Conservation (phyloP, 30 jellyfish, hydroid and myxozoan species). For the Cassiopea andromeda region DNA sequence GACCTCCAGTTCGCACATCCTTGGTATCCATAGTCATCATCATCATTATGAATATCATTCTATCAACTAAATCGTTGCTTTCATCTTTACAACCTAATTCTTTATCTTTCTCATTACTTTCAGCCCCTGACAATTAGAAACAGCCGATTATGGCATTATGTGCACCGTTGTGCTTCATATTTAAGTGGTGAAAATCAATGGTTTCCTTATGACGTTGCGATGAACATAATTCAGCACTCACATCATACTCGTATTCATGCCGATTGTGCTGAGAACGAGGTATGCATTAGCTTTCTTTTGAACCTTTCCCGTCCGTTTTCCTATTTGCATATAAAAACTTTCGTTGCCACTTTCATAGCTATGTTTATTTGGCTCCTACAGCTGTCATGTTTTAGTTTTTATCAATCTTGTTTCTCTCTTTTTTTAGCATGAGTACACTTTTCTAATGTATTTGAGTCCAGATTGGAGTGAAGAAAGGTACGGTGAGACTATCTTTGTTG, state of each 20-base stretch:
- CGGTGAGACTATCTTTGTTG: constrained; percentile 81
- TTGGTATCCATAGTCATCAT: not conserved
- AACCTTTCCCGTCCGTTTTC: too few relatives aligned
- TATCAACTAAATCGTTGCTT: too few relatives aligned
- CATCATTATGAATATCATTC: too few relatives aligned
- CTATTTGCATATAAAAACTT: too few relatives aligned
- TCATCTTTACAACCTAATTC: not conserved
- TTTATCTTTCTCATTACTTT: not conserved
- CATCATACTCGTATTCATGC: constrained; percentile 82
- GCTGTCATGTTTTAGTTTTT: not conserved
- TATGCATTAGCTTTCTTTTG: not conserved
- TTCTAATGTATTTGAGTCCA: constrained; percentile 81
- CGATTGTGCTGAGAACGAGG: constrained; percentile 75
- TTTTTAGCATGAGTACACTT: constrained; percentile 81
- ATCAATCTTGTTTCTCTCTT: not conserved
- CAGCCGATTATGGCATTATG: constrained; percentile 69
- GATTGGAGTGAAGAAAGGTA: constrained; percentile 76
- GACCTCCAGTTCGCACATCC: too few relatives aligned
- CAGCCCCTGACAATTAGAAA: constrained; percentile 19
- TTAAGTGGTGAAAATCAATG: constrained; percentile 68
- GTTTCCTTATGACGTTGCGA: constrained; percentile 86
- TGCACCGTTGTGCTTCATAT: constrained; percentile 60
- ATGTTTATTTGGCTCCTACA: too few relatives aligned
- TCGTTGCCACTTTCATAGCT: too few relatives aligned
- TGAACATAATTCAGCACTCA: constrained; percentile 78